Evolutionary conservation across 2,113 vertebrate genomes (phyloP), one percentile per base, ranked within the genome.

Genomic region (Raja brachyura): DNA sequence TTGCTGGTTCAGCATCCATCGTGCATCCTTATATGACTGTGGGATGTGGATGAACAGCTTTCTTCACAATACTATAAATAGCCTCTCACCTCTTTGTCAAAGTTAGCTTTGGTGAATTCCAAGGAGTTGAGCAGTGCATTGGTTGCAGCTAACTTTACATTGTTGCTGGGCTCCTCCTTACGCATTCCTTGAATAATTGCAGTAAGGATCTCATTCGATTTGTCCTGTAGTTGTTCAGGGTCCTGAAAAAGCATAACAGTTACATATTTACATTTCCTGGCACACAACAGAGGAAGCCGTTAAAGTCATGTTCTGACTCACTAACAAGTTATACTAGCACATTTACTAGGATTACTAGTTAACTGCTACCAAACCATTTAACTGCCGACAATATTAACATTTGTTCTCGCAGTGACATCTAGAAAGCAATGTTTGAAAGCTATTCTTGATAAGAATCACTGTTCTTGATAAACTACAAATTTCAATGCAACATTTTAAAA

Each of bases 181-280:
- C 99, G 97, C 99, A 99, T 99, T 93, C 99, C 99, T 96, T 99
- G 99, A 95, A 99, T 99, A 95, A 99, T 99, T 94, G 98, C 99
- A 0, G 98, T 99, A 95, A 99, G 97, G 96, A 99, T 99, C 95
- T 99, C 98, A 95, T 99, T 99, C 94, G 97, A 98, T 94, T 98
- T 99, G 73, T 99, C 98, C 95, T 99, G 99, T 93, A 99, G 98
- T 94, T 99, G 99, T 95, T 99, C 99, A 0, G 99, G 99, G 93
- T 99, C 99, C 98, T 99, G 93, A 81, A 94, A 94, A 7, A 68
- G 61, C 59, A 0, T 93, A 93, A 61, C 48, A 22, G 90, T 88
- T 70, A 11, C 56, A 61, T 61, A 93, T 68, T 70, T 93, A 61
- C 90, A 93, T 68, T 70, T 93, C 54, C 31, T 54, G 31, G 31